Percentiles rank a stretch among this genome's conserved stretches.
These are phyloP conservation scores for Lasioglossum leucozonium DNA, from an alignment of 2,888 invertebrate species.

Conservation along the genomic window DNA sequence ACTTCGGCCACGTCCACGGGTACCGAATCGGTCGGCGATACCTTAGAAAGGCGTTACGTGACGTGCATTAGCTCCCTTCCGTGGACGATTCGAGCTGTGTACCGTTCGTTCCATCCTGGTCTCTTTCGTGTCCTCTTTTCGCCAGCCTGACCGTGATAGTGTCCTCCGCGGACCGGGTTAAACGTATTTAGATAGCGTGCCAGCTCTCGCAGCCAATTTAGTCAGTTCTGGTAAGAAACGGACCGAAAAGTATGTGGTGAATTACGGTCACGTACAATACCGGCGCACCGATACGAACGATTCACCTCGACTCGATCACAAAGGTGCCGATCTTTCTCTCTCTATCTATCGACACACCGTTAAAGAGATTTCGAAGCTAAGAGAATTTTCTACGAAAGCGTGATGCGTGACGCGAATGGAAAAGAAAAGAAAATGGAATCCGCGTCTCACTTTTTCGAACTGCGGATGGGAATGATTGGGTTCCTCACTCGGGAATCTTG, in stretches of 20 bases:
- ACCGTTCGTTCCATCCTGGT: constrained; percentile 63
- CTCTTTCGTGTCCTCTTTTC: constrained; percentile 19
- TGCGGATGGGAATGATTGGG: not conserved
- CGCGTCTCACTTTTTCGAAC: not conserved
- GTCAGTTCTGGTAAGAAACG: constrained; percentile 45
- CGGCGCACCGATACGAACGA: not conserved
- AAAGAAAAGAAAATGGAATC: not conserved
- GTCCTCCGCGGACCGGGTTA: constrained; percentile 10
- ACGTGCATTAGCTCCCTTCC: constrained; percentile 71
- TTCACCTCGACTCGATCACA: constrained; percentile 16
- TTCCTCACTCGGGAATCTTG: constrained; percentile 51
- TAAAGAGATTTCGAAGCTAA: not conserved
- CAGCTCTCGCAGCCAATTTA: constrained; percentile 32
- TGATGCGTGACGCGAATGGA: not conserved
- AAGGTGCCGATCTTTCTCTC: not conserved
- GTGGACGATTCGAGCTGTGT: constrained; percentile 46
- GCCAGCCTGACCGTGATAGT: constrained; percentile 16
- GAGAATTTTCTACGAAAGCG: not conserved
- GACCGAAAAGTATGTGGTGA: constrained; percentile 37
- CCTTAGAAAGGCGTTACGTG: constrained; percentile 80
- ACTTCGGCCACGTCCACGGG: constrained; percentile 51
- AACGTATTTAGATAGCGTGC: constrained; percentile 38
- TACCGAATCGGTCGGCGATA: constrained; percentile 72
- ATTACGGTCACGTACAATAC: constrained; percentile 14
- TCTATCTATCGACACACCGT: not conserved